Evolutionary conservation across 2,888 invertebrate species (phyloP).

Genomic region (Pristionchus mayeri): DNA sequence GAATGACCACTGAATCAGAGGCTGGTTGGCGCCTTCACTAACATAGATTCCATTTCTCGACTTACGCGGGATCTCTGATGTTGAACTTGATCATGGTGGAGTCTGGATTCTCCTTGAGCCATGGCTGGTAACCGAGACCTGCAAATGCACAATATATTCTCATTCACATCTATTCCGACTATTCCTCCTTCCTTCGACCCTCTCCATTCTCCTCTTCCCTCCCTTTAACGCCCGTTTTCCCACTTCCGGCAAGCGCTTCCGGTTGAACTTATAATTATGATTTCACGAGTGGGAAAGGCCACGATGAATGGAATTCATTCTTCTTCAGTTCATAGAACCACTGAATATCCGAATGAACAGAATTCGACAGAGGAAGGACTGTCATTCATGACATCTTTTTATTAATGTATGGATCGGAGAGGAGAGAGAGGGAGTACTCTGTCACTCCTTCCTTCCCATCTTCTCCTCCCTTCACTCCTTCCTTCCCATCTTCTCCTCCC

Average conservation of each 20-base stretch:
- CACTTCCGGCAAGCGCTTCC: not conserved
- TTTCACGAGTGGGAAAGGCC: not conserved
- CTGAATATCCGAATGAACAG: not conserved
- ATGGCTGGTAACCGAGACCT: constrained; percentile 97
- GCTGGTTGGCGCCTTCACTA: too few species aligned
- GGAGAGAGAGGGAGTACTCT: not conserved
- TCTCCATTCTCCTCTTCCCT: not conserved
- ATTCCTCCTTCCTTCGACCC: not conserved
- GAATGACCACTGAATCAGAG: too few species aligned
- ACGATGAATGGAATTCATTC: too few species aligned
- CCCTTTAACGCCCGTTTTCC: not conserved
- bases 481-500: too few species aligned
- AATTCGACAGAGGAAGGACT: not conserved
- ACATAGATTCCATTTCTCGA: not conserved
- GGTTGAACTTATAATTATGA: constrained; percentile 25
- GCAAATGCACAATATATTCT: constrained; percentile 60
- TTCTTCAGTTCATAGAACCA: too few species aligned
- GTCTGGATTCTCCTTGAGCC: constrained; percentile 93
- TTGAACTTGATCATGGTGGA: constrained; percentile 97
- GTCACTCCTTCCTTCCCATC: too few species aligned
- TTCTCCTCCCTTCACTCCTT: too few species aligned
- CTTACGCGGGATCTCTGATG: constrained; percentile 71
- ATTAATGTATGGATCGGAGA: constrained; percentile 13
- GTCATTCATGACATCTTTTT: not conserved
- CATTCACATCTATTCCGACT: not conserved